Conservation (phyloP, 2,113 vertebrate genomes). For the Psittacula cyanocephala region DNA sequence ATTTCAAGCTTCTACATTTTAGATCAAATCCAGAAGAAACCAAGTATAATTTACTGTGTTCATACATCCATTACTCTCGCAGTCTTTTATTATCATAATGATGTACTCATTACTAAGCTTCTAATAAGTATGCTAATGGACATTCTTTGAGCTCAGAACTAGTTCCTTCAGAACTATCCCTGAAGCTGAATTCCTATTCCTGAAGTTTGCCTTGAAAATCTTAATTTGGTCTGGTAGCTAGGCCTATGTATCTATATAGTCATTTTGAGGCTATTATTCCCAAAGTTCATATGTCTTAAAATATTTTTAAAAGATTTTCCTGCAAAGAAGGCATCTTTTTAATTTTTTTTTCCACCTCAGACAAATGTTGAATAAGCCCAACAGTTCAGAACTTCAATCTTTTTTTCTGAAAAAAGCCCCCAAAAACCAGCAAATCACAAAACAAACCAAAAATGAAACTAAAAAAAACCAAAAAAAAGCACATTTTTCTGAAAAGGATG, state of each 20-base stretch:
- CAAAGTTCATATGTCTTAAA: background rate
- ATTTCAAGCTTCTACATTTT: background rate
- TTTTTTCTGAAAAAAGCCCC: background rate
- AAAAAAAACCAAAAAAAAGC: background rate
- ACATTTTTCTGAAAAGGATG: background rate
- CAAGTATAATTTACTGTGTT: background rate
- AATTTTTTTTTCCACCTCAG: background rate
- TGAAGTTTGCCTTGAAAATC: background rate
- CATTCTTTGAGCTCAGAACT: background rate
- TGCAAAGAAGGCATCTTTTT: background rate
- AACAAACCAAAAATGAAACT: background rate
- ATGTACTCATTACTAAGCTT: background rate
- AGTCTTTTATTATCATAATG: background rate
- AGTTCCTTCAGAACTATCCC: background rate
- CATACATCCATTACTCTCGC: too few species aligned
- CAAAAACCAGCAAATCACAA: background rate
- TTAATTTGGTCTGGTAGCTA: background rate
- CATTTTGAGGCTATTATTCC: background rate
- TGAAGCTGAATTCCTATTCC: background rate
- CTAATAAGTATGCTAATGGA: background rate
- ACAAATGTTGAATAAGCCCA: background rate
- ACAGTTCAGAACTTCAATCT: background rate
- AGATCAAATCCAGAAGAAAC: background rate
- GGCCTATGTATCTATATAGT: rapidly evolving
- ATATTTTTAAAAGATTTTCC: background rate